phyloP scores from a whole-genome alignment of 2,888 invertebrate species.

The Orthosia cruda region DNA sequence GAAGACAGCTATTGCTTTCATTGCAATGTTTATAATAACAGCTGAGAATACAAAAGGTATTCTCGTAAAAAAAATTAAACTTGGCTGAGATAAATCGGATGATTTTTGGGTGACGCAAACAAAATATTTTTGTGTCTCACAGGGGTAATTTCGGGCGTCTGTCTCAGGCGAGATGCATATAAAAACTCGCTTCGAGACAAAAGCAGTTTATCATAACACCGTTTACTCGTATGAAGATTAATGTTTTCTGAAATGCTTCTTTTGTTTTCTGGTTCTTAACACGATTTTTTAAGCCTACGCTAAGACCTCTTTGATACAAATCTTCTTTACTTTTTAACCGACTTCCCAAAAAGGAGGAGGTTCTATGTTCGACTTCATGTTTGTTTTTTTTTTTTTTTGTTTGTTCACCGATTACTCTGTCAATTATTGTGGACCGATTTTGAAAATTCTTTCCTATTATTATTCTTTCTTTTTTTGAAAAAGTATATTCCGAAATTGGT shows the following conservation, averaged over 20 bases:
- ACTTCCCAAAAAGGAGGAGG: too few species aligned
- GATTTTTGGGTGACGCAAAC: constrained; percentile 35
- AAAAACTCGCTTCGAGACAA: constrained; percentile 35
- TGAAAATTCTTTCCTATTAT: too few species aligned
- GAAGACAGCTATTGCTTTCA: constrained; percentile 26
- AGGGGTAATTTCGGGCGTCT: constrained; percentile 34
- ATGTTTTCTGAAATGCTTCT: constrained; percentile 34
- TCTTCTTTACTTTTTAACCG: not conserved
- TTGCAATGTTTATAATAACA: constrained; percentile 21
- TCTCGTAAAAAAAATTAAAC: constrained; percentile 27
- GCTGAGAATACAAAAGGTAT: constrained; percentile 8
- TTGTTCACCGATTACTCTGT: too few species aligned
- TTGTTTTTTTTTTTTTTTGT: too few species aligned
- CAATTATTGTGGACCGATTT: too few species aligned
- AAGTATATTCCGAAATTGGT: too few species aligned
- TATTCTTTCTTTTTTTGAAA: too few species aligned
- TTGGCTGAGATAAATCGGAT: constrained; percentile 25
- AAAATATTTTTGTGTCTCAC: constrained; percentile 38
- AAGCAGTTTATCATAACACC: constrained; percentile 53
- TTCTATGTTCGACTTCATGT: too few species aligned
- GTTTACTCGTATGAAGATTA: constrained; percentile 40
- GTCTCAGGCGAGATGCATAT: constrained; percentile 30
- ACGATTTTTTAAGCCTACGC: not conserved
- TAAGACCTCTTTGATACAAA: not conserved
- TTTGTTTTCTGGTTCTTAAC: constrained; percentile 20